Percentiles rank a stretch among this genome's conserved stretches.
These are phyloP conservation scores for Trissolcus brochymenae DNA, from an alignment of 2,888 invertebrate genomes.

Conservation along the genomic window DNA sequence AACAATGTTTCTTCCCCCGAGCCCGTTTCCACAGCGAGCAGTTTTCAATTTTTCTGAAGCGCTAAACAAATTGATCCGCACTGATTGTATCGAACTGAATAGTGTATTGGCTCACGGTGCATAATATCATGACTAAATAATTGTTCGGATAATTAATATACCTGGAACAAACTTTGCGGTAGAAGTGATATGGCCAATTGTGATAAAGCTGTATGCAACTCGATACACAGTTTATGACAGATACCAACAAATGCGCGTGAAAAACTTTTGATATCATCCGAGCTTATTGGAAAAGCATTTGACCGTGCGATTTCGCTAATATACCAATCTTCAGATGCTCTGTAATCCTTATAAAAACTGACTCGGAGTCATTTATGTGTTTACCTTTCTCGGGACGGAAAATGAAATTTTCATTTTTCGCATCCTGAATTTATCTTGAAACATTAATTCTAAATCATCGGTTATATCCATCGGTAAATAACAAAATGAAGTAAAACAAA, in stretches of 20 bases:
- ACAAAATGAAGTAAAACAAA: no score
- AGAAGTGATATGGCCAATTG: slow-evolving; percentile 19
- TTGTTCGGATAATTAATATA: slow-evolving; percentile 21
- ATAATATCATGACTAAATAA: slow-evolving; percentile 7
- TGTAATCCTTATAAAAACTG: no score
- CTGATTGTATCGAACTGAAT: background rate
- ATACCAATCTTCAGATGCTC: no score
- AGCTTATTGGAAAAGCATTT: no score
- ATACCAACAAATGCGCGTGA: slow-evolving; percentile 16
- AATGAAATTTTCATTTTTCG: no score
- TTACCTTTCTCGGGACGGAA: no score
- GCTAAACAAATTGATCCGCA: background rate
- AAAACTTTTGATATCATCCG: slow-evolving; percentile 17
- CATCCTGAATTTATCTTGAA: no score
- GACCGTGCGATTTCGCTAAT: no score
- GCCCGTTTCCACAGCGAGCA: background rate
- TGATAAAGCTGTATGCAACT: slow-evolving; percentile 10
- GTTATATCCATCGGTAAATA: no score
- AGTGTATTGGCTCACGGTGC: slow-evolving; percentile 2
- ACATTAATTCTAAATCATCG: no score
- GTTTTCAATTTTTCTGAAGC: background rate
- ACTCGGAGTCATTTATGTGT: no score
- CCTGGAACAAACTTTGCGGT: slow-evolving; percentile 10
- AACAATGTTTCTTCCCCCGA: no score
- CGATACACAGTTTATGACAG: slow-evolving; percentile 3